These are phyloP conservation scores for Micrasema longulum DNA, from an alignment of 1,140 invertebrate species.

Conservation along the genomic window DNA sequence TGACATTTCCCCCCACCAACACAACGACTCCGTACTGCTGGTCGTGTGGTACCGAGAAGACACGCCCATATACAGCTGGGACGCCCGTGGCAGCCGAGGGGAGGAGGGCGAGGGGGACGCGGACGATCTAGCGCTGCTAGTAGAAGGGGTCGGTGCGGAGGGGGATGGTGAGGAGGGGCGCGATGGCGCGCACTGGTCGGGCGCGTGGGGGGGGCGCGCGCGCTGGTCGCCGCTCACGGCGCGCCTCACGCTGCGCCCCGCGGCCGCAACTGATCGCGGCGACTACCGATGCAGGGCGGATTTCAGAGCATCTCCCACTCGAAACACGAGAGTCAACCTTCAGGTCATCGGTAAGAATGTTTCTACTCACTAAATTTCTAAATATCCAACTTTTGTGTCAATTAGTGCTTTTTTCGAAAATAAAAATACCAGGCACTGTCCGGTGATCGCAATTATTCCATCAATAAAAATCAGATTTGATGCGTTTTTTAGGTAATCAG, in stretches of 20 bases:
- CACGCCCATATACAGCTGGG: constrained; percentile 71
- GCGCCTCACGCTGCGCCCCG: constrained; percentile 39
- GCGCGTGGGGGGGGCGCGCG: constrained; percentile 31
- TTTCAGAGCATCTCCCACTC: constrained; percentile 48
- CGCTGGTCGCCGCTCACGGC: constrained; percentile 45
- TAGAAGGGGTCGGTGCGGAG: constrained; percentile 42
- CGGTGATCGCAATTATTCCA: no score
- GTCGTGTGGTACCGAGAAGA: constrained; percentile 74
- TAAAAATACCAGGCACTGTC: no score
- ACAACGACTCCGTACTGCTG: constrained; percentile 68
- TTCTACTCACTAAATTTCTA: no score
- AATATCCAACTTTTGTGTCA: no score
- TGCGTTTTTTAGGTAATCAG: no score
- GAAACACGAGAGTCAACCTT: constrained; percentile 47
- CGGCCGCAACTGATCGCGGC: constrained; percentile 39
- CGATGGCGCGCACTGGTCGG: constrained; percentile 49
- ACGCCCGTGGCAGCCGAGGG: constrained; percentile 18
- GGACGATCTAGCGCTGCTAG: no score
- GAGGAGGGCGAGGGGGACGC: constrained; percentile 13
- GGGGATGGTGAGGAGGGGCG: neutral
- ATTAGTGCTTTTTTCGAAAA: no score
- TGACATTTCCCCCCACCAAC: constrained; percentile 68
- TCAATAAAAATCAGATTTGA: no score
- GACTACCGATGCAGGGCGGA: constrained; percentile 51
- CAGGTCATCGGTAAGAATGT: constrained; percentile 45